Conservation (phyloP, 2,888 invertebrate species). For the Ormyrus thymus region DNA sequence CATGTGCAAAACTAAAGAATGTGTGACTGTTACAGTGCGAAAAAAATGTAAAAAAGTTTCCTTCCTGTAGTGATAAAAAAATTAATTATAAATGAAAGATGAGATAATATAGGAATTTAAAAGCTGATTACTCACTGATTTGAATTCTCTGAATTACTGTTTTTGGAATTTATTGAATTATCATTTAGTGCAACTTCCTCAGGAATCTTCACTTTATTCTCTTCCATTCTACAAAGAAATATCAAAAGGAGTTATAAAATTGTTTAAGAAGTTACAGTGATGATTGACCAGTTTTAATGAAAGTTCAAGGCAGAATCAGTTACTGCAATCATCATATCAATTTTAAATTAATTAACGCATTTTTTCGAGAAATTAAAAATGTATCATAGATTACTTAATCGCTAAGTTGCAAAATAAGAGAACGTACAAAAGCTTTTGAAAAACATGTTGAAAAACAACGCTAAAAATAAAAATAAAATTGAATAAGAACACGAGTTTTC, state of each 20-base stretch:
- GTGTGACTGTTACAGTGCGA: slow-evolving; percentile 5
- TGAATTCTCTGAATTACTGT: slow-evolving; percentile 19
- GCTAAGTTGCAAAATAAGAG: too few species aligned
- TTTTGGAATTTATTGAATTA: background rate
- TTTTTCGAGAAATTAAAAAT: too few species aligned
- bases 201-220: background rate
- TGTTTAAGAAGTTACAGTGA: too few species aligned
- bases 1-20: background rate
- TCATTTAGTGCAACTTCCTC: slow-evolving; percentile 17
- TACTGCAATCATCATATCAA: slow-evolving; percentile 3
- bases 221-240: slow-evolving; percentile 44
- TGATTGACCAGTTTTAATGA: too few species aligned
- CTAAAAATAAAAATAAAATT: too few species aligned
- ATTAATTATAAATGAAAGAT: slow-evolving; percentile 2
- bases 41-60: slow-evolving; percentile 43
- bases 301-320: slow-evolving; percentile 11
- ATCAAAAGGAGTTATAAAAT: background rate
- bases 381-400: too few species aligned
- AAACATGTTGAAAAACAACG: too few species aligned
- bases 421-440: too few species aligned
- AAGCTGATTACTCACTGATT: slow-evolving; percentile 31
- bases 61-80: background rate
- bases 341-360: background rate
- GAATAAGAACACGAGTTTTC: too few species aligned
- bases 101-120: background rate